A percentile compares a stretch with the other conserved stretches of the same genome.
These are phyloP conservation scores for Sisor rabdophorus DNA, from an alignment of 2,113 vertebrate genomes.

Conservation along the genomic window DNA sequence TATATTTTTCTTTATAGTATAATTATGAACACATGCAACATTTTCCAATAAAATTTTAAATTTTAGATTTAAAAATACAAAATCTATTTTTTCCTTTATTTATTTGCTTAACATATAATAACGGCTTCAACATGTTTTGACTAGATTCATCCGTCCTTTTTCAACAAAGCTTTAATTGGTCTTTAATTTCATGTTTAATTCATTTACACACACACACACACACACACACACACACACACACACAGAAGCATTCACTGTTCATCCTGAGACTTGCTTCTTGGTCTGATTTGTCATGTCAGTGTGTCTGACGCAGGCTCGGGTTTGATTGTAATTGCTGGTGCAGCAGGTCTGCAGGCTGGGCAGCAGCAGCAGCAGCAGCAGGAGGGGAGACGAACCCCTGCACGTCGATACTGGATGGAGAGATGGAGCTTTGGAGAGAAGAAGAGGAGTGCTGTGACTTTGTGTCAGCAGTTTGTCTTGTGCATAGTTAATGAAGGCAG, in stretches of 20 bases:
- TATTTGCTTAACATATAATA: background rate
- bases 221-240: slow-evolving; percentile 48
- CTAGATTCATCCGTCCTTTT: slow-evolving; percentile 43
- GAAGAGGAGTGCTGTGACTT: slow-evolving; percentile 67
- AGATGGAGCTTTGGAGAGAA: slow-evolving; percentile 33
- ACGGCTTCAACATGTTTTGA: background rate
- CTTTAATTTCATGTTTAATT: slow-evolving; percentile 61
- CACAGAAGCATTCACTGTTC: slow-evolving; percentile 3
- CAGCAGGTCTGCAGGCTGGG: slow-evolving; percentile 56
- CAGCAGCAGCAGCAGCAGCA: slow-evolving; percentile 53
- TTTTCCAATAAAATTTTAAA: background rate
- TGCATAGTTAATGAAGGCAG: slow-evolving; percentile 83
- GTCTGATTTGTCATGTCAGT: slow-evolving; percentile 39
- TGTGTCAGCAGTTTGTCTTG: slow-evolving; percentile 86
- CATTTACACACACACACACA: slow-evolving; percentile 46
- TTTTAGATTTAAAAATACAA: background rate
- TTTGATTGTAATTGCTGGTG: slow-evolving; percentile 74
- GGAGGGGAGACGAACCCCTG: slow-evolving; percentile 38
- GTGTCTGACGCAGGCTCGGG: slow-evolving; percentile 53
- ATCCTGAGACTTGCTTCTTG: slow-evolving; percentile 24
- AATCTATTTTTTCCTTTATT: background rate
- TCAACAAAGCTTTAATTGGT: slow-evolving; percentile 57
- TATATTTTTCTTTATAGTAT: background rate
- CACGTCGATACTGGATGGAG: slow-evolving; percentile 40
- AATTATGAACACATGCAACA: background rate